Evolutionary conservation across 2,113 vertebrate species (phyloP), one percentile per base, ranked within the genome.

Genomic region (Hydrochoerus hydrochaeris): DNA sequence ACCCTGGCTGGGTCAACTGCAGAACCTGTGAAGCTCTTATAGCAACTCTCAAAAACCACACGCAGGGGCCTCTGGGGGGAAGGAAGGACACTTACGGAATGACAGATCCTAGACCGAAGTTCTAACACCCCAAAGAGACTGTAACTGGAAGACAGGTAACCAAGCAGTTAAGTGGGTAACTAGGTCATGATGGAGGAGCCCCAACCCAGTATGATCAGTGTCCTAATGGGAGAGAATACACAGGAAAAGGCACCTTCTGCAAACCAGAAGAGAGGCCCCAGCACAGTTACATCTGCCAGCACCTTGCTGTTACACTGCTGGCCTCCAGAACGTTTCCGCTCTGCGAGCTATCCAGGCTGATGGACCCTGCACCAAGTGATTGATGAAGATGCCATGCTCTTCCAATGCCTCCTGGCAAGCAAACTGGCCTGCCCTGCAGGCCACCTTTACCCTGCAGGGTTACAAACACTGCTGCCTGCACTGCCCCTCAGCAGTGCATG

Each of bases 401-500:
- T 24, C 46, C 41, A 30, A 0, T 0, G 10, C 7, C 20, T 12
- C 5, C 0, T 52, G 5, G 38, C 0, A 22, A 24, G 52, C 28
- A 60, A 17, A 0, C 7, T n/a, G 2, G n/a, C 65, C 62, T 7
- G 7, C 24, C n/a, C 7, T 2, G 0, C 14, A 8, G 0, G 5
- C 17, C 17, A 2, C 6, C 57, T 46, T 7, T 46, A 46, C 46
- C 46, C 46, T 10, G n/a, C n/a, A 62, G 58, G 49, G 32, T 12
- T 35, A 4, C 38, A n/a, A 75, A 32, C 0, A 28, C 5, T 9
- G 44, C 41, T 11, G 4, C 58, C 58, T 11, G 52, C 22, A 14
- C 7, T 4, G 41, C 28, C 71, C 71, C 6, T 32, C 46, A 11
- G 1, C 7, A 49, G n/a, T 1, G 10, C 52, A 1, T 0, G 26